phyloP scores from a whole-genome alignment of 2,888 invertebrate species.

The Macrophya alboannulata region DNA sequence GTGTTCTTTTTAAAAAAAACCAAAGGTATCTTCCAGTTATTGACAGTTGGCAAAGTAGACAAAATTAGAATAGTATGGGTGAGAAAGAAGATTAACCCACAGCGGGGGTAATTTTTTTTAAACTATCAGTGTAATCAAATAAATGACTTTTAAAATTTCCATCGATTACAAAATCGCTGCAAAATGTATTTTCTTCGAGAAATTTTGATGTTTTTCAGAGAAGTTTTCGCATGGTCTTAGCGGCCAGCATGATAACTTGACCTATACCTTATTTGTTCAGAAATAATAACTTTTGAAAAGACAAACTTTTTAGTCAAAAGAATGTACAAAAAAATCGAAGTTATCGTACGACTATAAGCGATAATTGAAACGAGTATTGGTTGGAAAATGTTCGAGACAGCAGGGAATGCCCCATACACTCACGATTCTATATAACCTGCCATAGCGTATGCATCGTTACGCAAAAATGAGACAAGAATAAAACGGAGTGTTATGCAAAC shows the following conservation, averaged over 20 bases:
- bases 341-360: not conserved
- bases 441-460: constrained; percentile 57
- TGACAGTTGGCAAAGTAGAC: too few relatives aligned
- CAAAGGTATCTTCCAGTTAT: too few relatives aligned
- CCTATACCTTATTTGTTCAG: not conserved
- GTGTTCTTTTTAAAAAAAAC: too few relatives aligned
- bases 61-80: too few relatives aligned
- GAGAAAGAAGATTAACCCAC: too few relatives aligned
- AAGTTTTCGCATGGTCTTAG: not conserved
- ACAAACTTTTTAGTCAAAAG: not conserved
- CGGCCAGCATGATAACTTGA: too few relatives aligned
- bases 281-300: not conserved
- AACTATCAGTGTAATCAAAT: too few relatives aligned
- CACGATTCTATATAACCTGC: not conserved
- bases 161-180: too few relatives aligned
- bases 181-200: too few relatives aligned
- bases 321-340: not conserved
- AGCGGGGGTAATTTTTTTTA: too few relatives aligned
- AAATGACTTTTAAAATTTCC: too few relatives aligned
- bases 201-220: not conserved
- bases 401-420: not conserved
- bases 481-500: constrained; percentile 64
- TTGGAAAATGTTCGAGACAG: not conserved
- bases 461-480: constrained; percentile 56
- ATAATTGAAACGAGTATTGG: not conserved